Conservation (phyloP, 37 sponge, comb jelly and placozoan species). For the Amphimedon queenslandica region DNA sequence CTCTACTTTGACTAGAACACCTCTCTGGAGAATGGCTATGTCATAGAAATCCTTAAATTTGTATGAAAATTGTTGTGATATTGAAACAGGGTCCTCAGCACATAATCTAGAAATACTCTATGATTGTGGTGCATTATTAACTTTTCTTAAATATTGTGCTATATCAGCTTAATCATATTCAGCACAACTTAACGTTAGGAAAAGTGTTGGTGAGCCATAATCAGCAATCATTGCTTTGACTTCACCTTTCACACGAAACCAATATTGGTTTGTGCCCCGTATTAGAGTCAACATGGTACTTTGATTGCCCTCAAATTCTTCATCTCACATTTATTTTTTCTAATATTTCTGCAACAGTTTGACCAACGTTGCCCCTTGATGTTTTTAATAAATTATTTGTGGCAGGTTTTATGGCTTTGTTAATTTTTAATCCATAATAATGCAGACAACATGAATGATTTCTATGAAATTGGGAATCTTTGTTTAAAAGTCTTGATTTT, state of each 20-base stretch:
- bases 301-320: conserved; percentile 13
- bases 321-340: neutral
- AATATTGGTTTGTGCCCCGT: conserved; percentile 44
- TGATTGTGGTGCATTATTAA: conserved; percentile 13
- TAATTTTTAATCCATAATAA: too few species aligned
- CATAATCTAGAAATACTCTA: too few species aligned
- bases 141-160: conserved; percentile 18
- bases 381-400: too few species aligned
- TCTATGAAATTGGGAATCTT: conserved; percentile 27
- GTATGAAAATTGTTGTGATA: conserved; percentile 18
- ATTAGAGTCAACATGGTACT: conserved; percentile 42
- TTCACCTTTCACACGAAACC: conserved; percentile 27
- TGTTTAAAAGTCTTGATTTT: conserved; percentile 53
- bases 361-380: too few species aligned
- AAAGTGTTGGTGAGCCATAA: conserved; percentile 7
- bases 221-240: conserved; percentile 45
- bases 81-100: too few species aligned
- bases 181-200: conserved; percentile 54
- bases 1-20: conserved; percentile 25
- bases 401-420: too few species aligned
- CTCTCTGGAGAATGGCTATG: neutral
- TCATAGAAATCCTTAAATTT: conserved; percentile 13
- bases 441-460: neutral
- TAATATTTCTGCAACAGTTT: too few species aligned
- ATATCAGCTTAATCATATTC: conserved; percentile 53